These are phyloP conservation scores for Artibeus jamaicensis DNA, from an alignment of 2,797 vertebrate genomes.

Conservation along the genomic window DNA sequence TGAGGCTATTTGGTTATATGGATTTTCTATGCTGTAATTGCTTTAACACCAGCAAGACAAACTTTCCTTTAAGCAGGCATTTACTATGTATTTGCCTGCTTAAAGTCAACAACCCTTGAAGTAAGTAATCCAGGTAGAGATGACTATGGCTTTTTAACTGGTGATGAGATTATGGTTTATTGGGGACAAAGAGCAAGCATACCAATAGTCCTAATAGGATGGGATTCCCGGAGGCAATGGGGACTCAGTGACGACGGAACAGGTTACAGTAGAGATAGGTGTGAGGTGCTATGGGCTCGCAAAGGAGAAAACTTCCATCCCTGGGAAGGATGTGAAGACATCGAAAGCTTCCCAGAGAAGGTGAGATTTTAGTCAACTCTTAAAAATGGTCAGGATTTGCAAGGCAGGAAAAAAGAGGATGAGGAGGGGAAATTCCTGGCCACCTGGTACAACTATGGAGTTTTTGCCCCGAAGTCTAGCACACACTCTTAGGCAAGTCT, in stretches of 20 bases:
- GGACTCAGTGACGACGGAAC: background rate
- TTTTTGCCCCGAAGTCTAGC: background rate
- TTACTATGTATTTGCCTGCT: background rate
- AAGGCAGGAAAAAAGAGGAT: background rate
- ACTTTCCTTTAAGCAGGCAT: background rate
- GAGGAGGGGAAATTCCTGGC: background rate
- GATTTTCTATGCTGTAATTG: conserved; percentile 14
- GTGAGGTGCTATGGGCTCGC: background rate
- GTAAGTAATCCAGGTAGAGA: background rate
- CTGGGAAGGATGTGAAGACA: background rate
- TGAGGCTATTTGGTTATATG: background rate
- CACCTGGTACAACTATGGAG: background rate
- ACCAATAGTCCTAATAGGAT: background rate
- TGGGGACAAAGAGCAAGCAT: background rate
- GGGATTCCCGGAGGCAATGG: rapidly evolving
- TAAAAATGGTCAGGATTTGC: background rate
- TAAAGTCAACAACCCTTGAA: background rate
- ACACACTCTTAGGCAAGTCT: background rate
- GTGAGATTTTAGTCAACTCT: background rate
- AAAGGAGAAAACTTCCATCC: background rate
- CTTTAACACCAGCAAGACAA: background rate
- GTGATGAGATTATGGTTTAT: background rate
- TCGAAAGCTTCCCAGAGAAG: background rate
- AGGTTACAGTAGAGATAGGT: background rate
- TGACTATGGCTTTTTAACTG: background rate